These are phyloP conservation scores for Manis pentadactyla DNA, from an alignment of 2,797 vertebrate genomes.

Conservation along the genomic window DNA sequence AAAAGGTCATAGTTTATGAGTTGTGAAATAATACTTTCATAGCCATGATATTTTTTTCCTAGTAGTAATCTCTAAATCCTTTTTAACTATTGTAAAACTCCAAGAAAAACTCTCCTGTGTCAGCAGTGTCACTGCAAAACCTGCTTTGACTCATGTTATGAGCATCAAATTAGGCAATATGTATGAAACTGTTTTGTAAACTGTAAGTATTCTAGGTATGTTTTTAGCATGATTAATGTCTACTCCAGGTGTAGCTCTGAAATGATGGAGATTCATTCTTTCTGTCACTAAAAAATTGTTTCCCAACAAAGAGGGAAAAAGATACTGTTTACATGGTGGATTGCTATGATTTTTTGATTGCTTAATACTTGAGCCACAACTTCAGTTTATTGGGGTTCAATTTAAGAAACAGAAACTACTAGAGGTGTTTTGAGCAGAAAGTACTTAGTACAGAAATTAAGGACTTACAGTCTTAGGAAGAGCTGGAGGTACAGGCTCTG, in stretches of 20 bases:
- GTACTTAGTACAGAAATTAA: not conserved
- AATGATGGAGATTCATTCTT: not conserved
- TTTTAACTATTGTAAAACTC: not conserved
- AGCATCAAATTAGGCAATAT: not conserved
- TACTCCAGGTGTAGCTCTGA: not conserved
- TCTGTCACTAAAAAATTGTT: not conserved
- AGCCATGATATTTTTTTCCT: not conserved
- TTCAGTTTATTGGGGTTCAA: not conserved
- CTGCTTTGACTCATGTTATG: not conserved
- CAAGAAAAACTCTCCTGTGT: not conserved
- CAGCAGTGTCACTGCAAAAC: not conserved
- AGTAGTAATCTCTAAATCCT: not conserved
- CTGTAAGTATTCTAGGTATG: not conserved
- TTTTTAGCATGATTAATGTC: not conserved
- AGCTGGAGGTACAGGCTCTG: not conserved
- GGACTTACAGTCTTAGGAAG: not conserved
- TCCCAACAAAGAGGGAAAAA: not conserved
- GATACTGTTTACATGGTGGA: not conserved
- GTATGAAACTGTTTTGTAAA: not conserved
- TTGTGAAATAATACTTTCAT: not conserved
- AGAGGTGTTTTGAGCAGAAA: not conserved
- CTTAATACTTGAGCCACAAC: not conserved
- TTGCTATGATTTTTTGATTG: not conserved
- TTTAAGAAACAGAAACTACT: slow-evolving; percentile 19
- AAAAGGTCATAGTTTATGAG: not conserved